These are phyloP conservation scores for Cyclura pinguis DNA, from an alignment of 2,797 vertebrate genomes.

Conservation along the genomic window DNA sequence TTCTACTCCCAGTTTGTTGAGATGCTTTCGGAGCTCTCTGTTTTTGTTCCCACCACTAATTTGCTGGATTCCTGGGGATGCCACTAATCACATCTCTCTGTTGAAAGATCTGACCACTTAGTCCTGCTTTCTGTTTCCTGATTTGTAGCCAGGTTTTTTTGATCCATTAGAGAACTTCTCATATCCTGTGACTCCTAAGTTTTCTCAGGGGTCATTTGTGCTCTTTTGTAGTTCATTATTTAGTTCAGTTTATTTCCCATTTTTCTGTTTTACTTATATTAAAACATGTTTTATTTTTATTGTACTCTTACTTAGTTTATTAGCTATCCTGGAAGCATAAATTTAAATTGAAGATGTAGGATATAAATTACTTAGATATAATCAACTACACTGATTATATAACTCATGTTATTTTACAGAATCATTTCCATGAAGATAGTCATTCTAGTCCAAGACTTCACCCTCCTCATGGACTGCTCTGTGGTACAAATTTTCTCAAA, in stretches of 20 bases:
- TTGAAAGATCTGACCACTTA: no score
- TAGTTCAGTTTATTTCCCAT: neutral
- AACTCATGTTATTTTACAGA: neutral
- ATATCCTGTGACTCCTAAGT: no score
- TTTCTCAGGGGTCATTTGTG: neutral
- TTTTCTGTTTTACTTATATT: no score
- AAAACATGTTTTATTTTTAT: slow-evolving; percentile 1
- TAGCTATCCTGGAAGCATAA: neutral
- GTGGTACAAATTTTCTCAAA: neutral
- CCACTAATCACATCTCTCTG: no score
- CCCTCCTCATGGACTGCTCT: neutral
- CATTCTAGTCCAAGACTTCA: neutral
- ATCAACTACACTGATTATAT: neutral
- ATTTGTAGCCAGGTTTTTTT: no score
- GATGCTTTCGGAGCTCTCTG: no score
- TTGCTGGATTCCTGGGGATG: no score
- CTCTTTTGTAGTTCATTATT: neutral
- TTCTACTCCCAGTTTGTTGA: no score
- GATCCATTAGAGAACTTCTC: no score
- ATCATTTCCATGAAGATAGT: neutral
- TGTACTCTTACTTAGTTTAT: neutral
- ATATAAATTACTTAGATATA: neutral
- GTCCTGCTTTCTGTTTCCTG: no score
- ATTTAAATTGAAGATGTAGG: neutral
- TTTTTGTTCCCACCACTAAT: no score